Percentiles rank a stretch among this genome's conserved stretches.
Evolutionary conservation across 2,113 vertebrate genomes (phyloP).

Genomic region (Pelodiscus sinensis): DNA sequence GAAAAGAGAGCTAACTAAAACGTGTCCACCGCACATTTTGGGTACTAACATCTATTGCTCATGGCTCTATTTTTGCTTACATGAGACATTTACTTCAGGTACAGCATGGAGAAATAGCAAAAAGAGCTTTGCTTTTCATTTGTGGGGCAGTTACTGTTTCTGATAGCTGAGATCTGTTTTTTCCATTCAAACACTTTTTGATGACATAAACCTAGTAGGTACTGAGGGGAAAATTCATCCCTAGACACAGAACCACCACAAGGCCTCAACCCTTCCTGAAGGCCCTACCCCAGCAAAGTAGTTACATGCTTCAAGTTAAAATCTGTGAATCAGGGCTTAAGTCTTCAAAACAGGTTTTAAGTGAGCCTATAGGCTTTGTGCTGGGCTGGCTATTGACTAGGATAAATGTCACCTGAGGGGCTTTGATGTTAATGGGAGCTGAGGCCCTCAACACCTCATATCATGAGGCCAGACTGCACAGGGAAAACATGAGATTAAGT

Average conservation of each 20-base stretch:
- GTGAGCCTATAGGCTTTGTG: neutral
- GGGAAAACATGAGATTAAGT: neutral
- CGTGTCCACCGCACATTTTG: neutral
- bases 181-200: neutral
- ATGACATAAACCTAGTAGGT: neutral
- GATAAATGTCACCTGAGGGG: neutral
- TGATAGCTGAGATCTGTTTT: neutral
- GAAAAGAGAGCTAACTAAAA: neutral
- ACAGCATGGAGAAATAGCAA: neutral
- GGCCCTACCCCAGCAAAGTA: neutral
- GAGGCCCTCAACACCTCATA: neutral
- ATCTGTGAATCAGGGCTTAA: neutral
- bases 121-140: neutral
- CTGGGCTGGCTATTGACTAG: neutral
- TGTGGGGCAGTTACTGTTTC: neutral
- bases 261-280: neutral
- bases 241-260: neutral
- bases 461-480: neutral
- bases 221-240: neutral
- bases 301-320: neutral
- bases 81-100: neutral
- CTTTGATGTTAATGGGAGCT: neutral
- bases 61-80: neutral
- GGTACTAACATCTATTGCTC: neutral
- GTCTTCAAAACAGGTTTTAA: neutral